Evolutionary conservation across 2,888 invertebrate genomes (phyloP).

Genomic region (Pollenia labialis): DNA sequence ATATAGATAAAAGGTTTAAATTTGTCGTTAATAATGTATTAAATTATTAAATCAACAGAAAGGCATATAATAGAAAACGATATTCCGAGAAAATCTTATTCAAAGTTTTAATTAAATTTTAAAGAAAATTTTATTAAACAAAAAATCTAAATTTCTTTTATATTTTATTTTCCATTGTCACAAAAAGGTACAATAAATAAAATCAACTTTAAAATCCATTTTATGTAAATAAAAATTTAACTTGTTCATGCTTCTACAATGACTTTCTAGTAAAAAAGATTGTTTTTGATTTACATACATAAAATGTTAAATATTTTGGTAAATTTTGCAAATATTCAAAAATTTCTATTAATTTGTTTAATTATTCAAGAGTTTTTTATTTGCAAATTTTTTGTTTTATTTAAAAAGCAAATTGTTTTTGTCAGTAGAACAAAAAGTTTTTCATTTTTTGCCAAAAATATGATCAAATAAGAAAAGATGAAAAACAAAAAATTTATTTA

Average conservation of each 20-base stretch:
- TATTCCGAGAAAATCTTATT: too few relatives aligned
- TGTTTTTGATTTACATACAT: too few relatives aligned
- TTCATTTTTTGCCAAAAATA: not conserved
- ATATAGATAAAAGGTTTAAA: too few relatives aligned
- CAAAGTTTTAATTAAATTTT: too few relatives aligned
- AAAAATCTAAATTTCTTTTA: not conserved
- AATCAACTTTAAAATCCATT: not conserved
- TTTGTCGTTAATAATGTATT: too few relatives aligned
- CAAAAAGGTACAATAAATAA: not conserved
- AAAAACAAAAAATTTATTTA: constrained; percentile 7
- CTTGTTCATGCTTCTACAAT: not conserved
- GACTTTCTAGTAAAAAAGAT: not conserved
- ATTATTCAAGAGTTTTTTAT: constrained; percentile 1
- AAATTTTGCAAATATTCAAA: not conserved
- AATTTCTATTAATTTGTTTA: constrained; percentile 1
- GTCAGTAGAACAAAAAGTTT: constrained; percentile 17
- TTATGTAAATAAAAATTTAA: not conserved
- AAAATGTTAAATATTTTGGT: not conserved
- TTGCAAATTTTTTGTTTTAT: not conserved
- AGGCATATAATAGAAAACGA: too few relatives aligned
- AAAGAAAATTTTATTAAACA: not conserved
- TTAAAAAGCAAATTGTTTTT: constrained; percentile 40
- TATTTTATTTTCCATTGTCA: too few relatives aligned
- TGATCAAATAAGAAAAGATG: not conserved
- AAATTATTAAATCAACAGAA: too few relatives aligned